phyloP scores from a whole-genome alignment of 1,140 invertebrate genomes.

The Diorhabda sublineata region DNA sequence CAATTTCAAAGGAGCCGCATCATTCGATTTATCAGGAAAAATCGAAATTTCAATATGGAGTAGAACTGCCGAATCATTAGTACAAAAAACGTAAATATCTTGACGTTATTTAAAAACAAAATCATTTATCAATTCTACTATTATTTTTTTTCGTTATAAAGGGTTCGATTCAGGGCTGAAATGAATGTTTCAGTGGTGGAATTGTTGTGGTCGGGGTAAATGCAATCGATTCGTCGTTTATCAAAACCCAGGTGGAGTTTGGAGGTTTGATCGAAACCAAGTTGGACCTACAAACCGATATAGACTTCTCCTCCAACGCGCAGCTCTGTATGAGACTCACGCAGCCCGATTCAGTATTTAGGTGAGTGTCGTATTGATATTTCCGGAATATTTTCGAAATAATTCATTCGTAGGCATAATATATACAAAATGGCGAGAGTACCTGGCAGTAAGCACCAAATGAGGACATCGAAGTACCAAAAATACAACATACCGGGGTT shows the following conservation, averaged over 20 bases:
- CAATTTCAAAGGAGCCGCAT: conserved; percentile 66
- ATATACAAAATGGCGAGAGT: conserved; percentile 67
- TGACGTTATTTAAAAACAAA: too few species aligned
- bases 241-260: conserved; percentile 67
- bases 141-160: too few species aligned
- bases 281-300: conserved; percentile 70
- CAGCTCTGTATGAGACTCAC: conserved; percentile 77
- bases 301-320: conserved; percentile 74
- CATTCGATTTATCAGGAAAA: conserved; percentile 79
- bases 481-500: conserved; percentile 56
- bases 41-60: conserved; percentile 86
- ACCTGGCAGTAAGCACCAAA: conserved; percentile 61
- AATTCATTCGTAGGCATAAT: conserved; percentile 54
- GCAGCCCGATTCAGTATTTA: conserved; percentile 63
- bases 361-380: conserved; percentile 46
- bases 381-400: neutral
- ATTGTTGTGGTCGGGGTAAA: conserved; percentile 63
- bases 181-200: conserved; percentile 58
- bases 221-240: conserved; percentile 63
- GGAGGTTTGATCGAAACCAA: conserved; percentile 66
- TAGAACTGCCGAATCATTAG: conserved; percentile 75
- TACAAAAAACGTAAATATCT: conserved; percentile 65
- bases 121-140: too few species aligned
- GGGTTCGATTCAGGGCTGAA: too few species aligned
- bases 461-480: conserved; percentile 57